Evolutionary conservation across 2,113 vertebrate species (phyloP), one percentile per base, ranked within the genome.

Genomic region (Dolichallabes microphthalmus): DNA sequence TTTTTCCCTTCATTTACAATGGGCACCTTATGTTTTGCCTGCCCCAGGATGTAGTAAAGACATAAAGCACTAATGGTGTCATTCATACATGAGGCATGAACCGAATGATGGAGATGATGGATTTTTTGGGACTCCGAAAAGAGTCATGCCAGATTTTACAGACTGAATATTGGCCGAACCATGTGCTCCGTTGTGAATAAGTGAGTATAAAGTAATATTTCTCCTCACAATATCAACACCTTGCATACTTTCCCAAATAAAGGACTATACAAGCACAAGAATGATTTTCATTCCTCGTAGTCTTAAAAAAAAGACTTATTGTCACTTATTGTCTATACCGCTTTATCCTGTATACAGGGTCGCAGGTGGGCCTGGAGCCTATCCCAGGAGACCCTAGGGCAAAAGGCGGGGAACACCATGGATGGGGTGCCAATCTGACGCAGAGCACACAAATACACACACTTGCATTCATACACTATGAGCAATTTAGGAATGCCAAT

Each of bases 21-120:
- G 79, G 27, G 32, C 32, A 52, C 76, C 58, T 84, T 86, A 76
- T 88, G 80, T 86, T 53, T 50, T 82, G 32, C 58, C 35, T 27
- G 19, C 55, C n/a, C 75, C 4, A 75, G 25, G 73, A 75, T n/a
- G 30, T 77, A 80, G 57, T 45, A 45, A 11, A 66, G 32, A 82
- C 60, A 4, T 82, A 11, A n/a, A 32, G 69, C 27, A 52, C 13
- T 19, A 45, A 64, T 64, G 35, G 35, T 50, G 50, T 32, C 22
- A 69, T 32, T 76, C 71, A 85, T 78, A 85, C n/a, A 88, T 14
- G 73, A 52, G 4, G 50, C 5, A 52, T 8, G 17, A 69, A 7
- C 7, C 9, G 30, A 69, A 35, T 8, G 7, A 69, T 35, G 27
- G n/a, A 66, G 12, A 66, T 66, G 66, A 69, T 35, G 32, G 35